Conservation (phyloP, 2,888 invertebrate genomes). For the Dasysyrphus tricinctus region DNA sequence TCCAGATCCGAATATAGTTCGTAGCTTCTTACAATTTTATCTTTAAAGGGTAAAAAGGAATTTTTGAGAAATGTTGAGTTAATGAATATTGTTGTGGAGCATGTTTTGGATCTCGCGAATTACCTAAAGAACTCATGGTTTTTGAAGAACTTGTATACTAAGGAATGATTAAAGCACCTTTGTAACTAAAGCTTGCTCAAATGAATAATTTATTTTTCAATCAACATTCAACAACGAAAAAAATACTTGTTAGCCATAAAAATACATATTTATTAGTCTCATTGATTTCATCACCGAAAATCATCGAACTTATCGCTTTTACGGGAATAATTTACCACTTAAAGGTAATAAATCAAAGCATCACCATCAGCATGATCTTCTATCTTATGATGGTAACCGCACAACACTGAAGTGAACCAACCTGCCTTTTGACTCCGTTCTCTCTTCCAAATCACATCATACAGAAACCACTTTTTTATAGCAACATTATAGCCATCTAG, state of each 20-base stretch:
- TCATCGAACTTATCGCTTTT: slow-evolving; percentile 62
- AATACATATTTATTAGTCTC: slow-evolving; percentile 40
- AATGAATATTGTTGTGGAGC: no score
- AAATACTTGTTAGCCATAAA: slow-evolving; percentile 24
- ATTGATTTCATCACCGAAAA: slow-evolving; percentile 56
- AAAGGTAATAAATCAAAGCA: slow-evolving; percentile 71
- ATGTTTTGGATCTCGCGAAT: no score
- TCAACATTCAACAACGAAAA: not conserved
- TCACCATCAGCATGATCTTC: slow-evolving; percentile 60
- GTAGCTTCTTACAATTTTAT: no score
- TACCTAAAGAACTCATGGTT: no score
- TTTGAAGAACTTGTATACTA: not conserved
- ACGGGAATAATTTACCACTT: slow-evolving; percentile 66
- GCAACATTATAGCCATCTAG: slow-evolving; percentile 6
- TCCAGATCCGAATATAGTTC: no score
- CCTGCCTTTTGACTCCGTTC: not conserved
- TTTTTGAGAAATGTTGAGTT: no score
- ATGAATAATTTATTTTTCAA: slow-evolving; percentile 30
- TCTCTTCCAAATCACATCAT: not conserved
- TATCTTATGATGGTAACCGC: slow-evolving; percentile 51
- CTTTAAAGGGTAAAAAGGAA: no score
- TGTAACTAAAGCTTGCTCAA: not conserved
- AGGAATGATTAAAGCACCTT: not conserved
- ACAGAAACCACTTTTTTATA: slow-evolving; percentile 12
- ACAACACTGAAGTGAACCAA: not conserved